Percentiles rank a stretch among this genome's conserved stretches.
Evolutionary conservation across 2,113 vertebrate genomes (phyloP).

Genomic region (Hippoglossus stenolepis): DNA sequence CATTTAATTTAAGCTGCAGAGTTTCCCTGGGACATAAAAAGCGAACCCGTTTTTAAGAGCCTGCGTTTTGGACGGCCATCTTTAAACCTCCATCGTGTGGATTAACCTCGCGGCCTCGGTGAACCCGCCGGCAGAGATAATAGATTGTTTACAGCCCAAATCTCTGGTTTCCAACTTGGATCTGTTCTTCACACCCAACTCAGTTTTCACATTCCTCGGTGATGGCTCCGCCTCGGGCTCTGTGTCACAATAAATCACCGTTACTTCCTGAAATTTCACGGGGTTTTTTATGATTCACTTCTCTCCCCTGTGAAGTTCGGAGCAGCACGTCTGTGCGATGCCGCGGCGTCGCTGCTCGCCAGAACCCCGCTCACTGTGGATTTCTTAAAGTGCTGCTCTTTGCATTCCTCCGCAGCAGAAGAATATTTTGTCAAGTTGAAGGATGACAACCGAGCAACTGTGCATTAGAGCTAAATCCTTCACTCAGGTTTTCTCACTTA

Average conservation of each 20-base stretch:
- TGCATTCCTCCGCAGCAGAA: constrained; percentile 35
- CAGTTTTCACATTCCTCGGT: constrained; percentile 34
- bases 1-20: not conserved
- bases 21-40: constrained; percentile 14
- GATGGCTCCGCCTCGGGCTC: constrained; percentile 2
- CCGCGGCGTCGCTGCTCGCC: constrained; percentile 4
- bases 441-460: constrained; percentile 57
- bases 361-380: constrained; percentile 17
- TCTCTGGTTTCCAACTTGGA: constrained; percentile 40
- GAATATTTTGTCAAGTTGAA: constrained; percentile 25
- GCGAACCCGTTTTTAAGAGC: constrained; percentile 29
- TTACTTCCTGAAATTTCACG: constrained; percentile 50
- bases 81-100: constrained; percentile 56
- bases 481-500: constrained; percentile 41
- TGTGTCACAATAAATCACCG: constrained; percentile 53
- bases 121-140: constrained; percentile 51
- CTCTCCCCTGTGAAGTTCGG: constrained; percentile 22
- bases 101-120: constrained; percentile 51
- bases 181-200: constrained; percentile 25
- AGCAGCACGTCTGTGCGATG: constrained; percentile 37
- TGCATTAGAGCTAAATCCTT: constrained; percentile 43
- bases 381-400: constrained; percentile 22
- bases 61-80: constrained; percentile 43
- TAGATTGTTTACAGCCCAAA: constrained; percentile 13
- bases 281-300: constrained; percentile 42